Conservation (phyloP, 2,888 invertebrate species). For the Monopis laevigella region DNA sequence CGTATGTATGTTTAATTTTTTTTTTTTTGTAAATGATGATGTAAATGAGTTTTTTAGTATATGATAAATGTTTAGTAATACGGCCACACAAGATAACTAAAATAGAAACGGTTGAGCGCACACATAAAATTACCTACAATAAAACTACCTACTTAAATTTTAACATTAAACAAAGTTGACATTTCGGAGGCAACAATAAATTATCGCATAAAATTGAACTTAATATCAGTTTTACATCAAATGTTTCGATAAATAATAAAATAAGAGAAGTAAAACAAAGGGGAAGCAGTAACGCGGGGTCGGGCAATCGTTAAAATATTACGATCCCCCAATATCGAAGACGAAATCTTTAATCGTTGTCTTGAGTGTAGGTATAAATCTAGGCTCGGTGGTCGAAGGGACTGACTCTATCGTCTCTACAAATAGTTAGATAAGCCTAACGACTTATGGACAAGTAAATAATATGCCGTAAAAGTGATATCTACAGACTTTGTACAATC, state of each 20-base stretch:
- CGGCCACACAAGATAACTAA: too few relatives aligned
- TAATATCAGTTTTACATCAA: slow-evolving; percentile 50
- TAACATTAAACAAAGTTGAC: slow-evolving; percentile 18
- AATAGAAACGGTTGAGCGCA: too few relatives aligned
- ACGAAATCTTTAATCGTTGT: slow-evolving; percentile 55
- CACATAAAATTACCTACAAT: too few relatives aligned
- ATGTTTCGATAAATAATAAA: slow-evolving; percentile 63
- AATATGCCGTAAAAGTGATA: slow-evolving; percentile 39
- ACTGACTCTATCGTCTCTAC: slow-evolving; percentile 4
- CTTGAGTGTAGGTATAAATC: not conserved
- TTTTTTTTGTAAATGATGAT: too few relatives aligned
- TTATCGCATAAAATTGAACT: slow-evolving; percentile 49
- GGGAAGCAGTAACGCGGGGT: slow-evolving; percentile 40
- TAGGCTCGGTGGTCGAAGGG: slow-evolving; percentile 9
- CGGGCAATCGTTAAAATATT: slow-evolving; percentile 58
- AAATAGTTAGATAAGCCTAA: slow-evolving; percentile 38
- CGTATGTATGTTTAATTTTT: too few relatives aligned
- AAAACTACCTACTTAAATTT: too few relatives aligned
- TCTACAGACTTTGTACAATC: slow-evolving; percentile 23
- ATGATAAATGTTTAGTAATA: too few relatives aligned
- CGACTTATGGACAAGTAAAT: slow-evolving; percentile 37
- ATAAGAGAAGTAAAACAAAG: slow-evolving; percentile 55
- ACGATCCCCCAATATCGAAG: slow-evolving; percentile 58
- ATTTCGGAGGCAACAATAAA: slow-evolving; percentile 34
- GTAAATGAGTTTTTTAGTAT: too few relatives aligned